These are phyloP conservation scores for Pelobates fuscus DNA, from an alignment of 2,113 vertebrate species.

Conservation along the genomic window DNA sequence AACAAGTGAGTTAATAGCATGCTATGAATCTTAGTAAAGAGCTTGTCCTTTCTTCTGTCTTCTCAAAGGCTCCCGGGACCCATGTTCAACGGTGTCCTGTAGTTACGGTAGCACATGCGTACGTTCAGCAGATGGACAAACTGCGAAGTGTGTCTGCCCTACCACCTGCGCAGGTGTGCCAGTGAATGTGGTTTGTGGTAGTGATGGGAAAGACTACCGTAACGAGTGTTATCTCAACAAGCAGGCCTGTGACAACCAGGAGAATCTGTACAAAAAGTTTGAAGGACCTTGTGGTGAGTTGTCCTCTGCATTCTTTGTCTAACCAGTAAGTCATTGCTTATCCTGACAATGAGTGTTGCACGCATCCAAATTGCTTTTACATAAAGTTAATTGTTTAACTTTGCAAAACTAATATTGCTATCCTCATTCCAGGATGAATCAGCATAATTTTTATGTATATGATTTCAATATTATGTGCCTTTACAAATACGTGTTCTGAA, in stretches of 20 bases:
- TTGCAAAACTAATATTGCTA: too few species aligned
- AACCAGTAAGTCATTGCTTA: too few species aligned
- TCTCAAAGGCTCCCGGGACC: constrained; percentile 82
- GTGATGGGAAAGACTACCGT: constrained; percentile 85
- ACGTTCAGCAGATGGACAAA: constrained; percentile 79
- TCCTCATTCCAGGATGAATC: too few species aligned
- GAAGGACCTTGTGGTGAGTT: constrained; percentile 85
- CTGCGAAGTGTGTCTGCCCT: constrained; percentile 86
- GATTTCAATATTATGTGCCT: too few species aligned
- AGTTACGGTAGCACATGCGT: constrained; percentile 91
- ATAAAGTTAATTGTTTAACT: too few species aligned
- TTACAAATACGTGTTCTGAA: too few species aligned
- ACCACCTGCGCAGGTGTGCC: constrained; percentile 68
- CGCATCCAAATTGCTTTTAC: too few species aligned
- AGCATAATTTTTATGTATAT: too few species aligned
- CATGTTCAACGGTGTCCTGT: constrained; percentile 84
- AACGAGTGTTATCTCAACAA: constrained; percentile 84
- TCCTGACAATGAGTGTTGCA: too few species aligned
- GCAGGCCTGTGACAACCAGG: constrained; percentile 82
- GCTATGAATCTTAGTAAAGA: constrained; percentile 2
- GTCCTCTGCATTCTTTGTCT: too few species aligned
- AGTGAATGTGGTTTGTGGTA: constrained; percentile 80
- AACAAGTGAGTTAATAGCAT: neutral
- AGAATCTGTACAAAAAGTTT: constrained; percentile 84
- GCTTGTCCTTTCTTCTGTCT: neutral